Evolutionary conservation across 2,113 vertebrate genomes (phyloP).

Genomic region (Hippocampus mohnikei): DNA sequence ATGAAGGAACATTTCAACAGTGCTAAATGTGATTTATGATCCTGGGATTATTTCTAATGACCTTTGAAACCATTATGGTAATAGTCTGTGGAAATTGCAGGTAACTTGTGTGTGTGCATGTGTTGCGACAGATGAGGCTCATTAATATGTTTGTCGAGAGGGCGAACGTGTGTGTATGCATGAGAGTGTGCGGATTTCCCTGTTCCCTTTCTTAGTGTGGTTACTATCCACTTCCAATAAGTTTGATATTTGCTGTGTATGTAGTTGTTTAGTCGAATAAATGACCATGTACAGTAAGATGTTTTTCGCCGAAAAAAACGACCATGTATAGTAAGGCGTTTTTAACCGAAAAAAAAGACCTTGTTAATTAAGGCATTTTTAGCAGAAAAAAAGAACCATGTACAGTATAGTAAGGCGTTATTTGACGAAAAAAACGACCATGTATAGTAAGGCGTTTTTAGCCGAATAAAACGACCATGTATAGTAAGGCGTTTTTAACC

Average conservation of each 20-base stretch:
- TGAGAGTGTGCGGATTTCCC: not conserved
- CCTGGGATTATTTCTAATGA: conserved; percentile 37
- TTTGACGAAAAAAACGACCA: too few species aligned
- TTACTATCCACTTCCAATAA: not conserved
- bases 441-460: too few species aligned
- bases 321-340: too few species aligned
- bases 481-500: too few species aligned
- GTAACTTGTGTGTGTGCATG: conserved; percentile 9
- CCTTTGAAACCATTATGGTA: conserved; percentile 46
- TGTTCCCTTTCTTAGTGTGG: not conserved
- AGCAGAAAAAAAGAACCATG: too few species aligned
- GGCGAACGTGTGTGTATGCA: conserved; percentile 8
- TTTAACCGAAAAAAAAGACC: too few species aligned
- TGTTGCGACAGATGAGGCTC: conserved; percentile 29
- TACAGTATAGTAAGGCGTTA: too few species aligned
- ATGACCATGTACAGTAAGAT: too few species aligned
- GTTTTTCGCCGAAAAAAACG: too few species aligned
- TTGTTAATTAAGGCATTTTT: too few species aligned
- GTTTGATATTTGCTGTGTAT: not conserved
- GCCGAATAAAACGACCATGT: too few species aligned
- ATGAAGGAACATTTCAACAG: conserved; percentile 40
- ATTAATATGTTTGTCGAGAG: conserved; percentile 24
- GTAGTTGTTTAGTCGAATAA: too few species aligned
- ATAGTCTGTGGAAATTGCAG: conserved; percentile 22
- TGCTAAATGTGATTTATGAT: conserved; percentile 48